A percentile compares a stretch with the other conserved stretches of the same genome.
Evolutionary conservation across 2,113 vertebrate genomes (phyloP).

Genomic region (Psophia crepitans): DNA sequence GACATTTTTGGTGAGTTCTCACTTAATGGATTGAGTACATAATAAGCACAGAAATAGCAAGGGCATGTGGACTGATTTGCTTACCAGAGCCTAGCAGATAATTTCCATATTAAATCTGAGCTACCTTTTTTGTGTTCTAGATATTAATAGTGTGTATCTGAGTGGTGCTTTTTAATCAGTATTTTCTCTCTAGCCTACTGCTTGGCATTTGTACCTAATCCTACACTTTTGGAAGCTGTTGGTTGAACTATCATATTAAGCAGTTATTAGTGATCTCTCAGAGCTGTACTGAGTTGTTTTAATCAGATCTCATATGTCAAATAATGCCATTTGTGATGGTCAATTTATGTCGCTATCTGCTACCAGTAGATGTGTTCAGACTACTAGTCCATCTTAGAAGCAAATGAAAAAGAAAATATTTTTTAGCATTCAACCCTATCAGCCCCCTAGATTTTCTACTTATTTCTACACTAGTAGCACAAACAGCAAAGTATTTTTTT

Average conservation of each 20-base stretch:
- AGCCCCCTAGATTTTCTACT: background rate
- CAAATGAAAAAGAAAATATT: background rate
- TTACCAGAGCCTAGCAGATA: background rate
- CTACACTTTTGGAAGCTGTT: background rate
- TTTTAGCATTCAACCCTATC: background rate
- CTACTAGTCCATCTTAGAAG: background rate
- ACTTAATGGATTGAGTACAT: background rate
- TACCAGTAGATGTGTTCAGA: background rate
- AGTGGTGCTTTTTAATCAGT: background rate
- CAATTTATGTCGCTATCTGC: background rate
- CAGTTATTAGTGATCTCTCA: background rate
- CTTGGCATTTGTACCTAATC: background rate
- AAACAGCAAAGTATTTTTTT: background rate
- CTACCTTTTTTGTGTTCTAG: background rate
- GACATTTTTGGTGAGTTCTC: background rate
- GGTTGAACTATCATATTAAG: background rate
- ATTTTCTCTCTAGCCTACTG: background rate
- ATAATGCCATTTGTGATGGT: background rate
- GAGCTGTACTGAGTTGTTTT: background rate
- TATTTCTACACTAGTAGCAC: background rate
- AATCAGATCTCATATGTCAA: background rate
- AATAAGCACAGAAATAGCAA: background rate
- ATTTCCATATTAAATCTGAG: background rate
- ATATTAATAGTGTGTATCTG: background rate
- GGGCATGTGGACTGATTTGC: background rate